Evolutionary conservation across 2,888 invertebrate species (phyloP), one percentile per base, ranked within the genome.

Genomic region (Nemapogon koenigi): DNA sequence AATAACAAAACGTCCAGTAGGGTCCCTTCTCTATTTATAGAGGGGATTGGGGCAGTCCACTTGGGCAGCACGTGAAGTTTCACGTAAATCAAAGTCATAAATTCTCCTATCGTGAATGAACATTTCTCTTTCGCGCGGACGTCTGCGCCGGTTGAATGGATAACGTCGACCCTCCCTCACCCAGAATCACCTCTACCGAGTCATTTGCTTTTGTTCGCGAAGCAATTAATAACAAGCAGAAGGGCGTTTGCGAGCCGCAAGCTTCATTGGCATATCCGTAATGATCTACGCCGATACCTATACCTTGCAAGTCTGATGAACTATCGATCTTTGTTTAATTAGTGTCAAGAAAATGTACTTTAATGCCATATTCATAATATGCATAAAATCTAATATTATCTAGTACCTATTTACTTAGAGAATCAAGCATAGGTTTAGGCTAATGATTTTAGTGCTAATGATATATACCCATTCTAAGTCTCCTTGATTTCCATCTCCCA

Each of bases 161-260:
- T 73, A 73, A 71, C 71, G 68, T 64, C 68, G 71, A 62, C 71
- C 71, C 70, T 65, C 70, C 59, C 70, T 63, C 57, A 57, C 59
- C 36, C 32, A 60, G 72, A 70, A 76, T 76, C 76, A 76, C 76
- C 76, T 73, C 70, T 59, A 68, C 65, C 63, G 59, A 75, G 73
- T 75, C 76, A 76, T 76, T 76, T 76, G 76, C 76, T 73, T 76
- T 78, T 76, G 76, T 78, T 75, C 78, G 62, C 58, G 55, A 46
- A 59, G 75, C 73, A 76, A 78, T 76, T 78, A 78, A 76, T 76
- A 76, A 73, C 70, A 56, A 60, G 52, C 71, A 68, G 68, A 59
- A 66, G 70, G 72, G 72, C 69, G 70, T 70, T 65, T 65, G 62
- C 59, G 54, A 63, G 62, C 69, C 71, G 57, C 71, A 60, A 27